Evolutionary conservation across 1,140 invertebrate species (phyloP), one percentile per base, ranked within the genome.

Genomic region (Drosophila pseudoobscura): DNA sequence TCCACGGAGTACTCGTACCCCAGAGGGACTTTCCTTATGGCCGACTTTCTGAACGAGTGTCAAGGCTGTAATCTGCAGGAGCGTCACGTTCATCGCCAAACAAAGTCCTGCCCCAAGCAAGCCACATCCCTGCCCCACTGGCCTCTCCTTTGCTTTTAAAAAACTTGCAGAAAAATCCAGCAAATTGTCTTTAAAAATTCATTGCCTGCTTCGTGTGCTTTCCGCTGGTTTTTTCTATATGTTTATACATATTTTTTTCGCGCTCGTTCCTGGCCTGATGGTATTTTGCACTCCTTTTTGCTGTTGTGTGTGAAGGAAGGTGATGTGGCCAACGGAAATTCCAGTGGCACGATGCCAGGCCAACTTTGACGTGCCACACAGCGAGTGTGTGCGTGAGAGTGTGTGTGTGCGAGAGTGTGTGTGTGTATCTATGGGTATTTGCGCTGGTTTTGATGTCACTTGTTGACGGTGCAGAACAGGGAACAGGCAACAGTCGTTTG

Each of bases 401-500:
- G 17, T 17, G 17, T 0, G 17, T 17, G 17, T 17, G 17, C 17
- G 17, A 17, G 17, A 17, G 17, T 20, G 35, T 17, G 20, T 63
- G 7, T 50, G 44, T 63, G 39, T 46, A 50, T 61, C 44, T 62
- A 41, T 65, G 61, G 44, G 51, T 71, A 58, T 63, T 59, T 78
- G 74, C 35, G 47, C 57, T 69, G 62, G 74, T 66, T 61, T 78
- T 51, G 53, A 58, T 80, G 80, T 85, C 82, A 85, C 80, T 85
- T 85, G 82, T 80, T 87, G 80, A 72, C 74, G 78, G 82, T 80
- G 80, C 78, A 78, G 80, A 87, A 87, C 20, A 20, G 20, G 20
- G 62, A 74, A 78, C 52, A 20, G 35, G 35, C 3, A 39, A 39
- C 57, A 75, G 54, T 52, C 57, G 43, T 63, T 49, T 59, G 52